These are phyloP conservation scores for Cynoglossus semilaevis DNA, from an alignment of 2,113 vertebrate genomes.

Conservation along the genomic window DNA sequence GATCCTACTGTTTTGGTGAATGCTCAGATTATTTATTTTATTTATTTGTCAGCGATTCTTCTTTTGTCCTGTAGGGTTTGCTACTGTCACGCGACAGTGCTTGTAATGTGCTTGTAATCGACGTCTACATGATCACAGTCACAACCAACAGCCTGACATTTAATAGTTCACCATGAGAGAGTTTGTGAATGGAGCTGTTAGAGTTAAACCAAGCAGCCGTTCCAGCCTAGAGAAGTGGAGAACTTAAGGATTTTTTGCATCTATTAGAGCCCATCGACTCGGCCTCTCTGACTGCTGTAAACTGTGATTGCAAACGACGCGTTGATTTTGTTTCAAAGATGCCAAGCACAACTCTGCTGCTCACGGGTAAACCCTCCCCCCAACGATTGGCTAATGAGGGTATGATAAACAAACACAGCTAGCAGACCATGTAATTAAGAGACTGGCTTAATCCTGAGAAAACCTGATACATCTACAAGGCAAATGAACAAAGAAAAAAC, in stretches of 20 bases:
- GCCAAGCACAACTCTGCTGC: slow-evolving; percentile 55
- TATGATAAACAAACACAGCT: slow-evolving; percentile 54
- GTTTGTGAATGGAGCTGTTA: slow-evolving; percentile 17
- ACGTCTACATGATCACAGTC: too few relatives aligned
- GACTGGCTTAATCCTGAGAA: slow-evolving; percentile 48
- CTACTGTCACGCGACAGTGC: too few relatives aligned
- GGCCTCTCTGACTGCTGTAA: slow-evolving; percentile 56
- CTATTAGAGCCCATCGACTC: slow-evolving; percentile 65
- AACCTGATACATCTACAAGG: slow-evolving; percentile 31
- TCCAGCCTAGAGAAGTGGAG: slow-evolving; percentile 26
- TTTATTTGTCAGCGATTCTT: too few relatives aligned
- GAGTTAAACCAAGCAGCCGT: slow-evolving; percentile 12
- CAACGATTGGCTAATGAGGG: slow-evolving; percentile 49
- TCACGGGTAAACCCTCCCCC: slow-evolving; percentile 34
- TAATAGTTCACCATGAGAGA: not conserved
- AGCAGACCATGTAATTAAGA: slow-evolving; percentile 68
- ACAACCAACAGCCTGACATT: too few relatives aligned
- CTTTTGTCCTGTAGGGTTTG: too few relatives aligned
- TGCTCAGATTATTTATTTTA: too few relatives aligned
- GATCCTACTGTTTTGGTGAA: too few relatives aligned
- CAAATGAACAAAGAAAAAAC: not conserved
- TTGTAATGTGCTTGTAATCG: too few relatives aligned
- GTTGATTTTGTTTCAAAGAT: slow-evolving; percentile 54
- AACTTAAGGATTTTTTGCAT: slow-evolving; percentile 52
- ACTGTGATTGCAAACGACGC: slow-evolving; percentile 65